Percentiles rank a stretch among this genome's conserved stretches.
Evolutionary conservation across 2,113 vertebrate species (phyloP).

Genomic region (Balaeniceps rex): DNA sequence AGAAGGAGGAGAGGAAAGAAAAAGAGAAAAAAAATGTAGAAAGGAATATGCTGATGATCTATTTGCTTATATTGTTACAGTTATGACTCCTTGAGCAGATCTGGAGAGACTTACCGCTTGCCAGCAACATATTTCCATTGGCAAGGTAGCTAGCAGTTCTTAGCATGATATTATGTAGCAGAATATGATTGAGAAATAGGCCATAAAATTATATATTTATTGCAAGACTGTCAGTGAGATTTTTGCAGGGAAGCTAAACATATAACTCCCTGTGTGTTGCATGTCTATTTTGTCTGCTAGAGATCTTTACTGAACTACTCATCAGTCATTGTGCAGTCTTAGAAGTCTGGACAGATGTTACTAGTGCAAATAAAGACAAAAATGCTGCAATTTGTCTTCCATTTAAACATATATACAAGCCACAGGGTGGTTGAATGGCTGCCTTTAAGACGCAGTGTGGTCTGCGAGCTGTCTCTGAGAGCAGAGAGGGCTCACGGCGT

Average conservation of each 20-base stretch:
- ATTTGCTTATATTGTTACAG: constrained; percentile 67
- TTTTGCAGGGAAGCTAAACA: constrained; percentile 4
- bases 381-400: not conserved
- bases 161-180: constrained; percentile 48
- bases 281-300: not conserved
- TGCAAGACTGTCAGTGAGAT: not conserved
- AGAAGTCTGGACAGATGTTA: not conserved
- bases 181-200: constrained; percentile 55
- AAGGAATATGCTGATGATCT: constrained; percentile 61
- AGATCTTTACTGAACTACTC: not conserved
- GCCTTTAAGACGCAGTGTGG: not conserved
- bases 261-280: not conserved
- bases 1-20: not conserved
- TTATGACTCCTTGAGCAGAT: constrained; percentile 55
- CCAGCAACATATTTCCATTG: constrained; percentile 69
- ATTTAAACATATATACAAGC: not conserved
- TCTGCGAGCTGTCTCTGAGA: not conserved
- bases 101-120: constrained; percentile 43
- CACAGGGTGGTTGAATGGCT: not conserved
- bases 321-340: not conserved
- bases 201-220: constrained; percentile 53
- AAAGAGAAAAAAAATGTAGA: not conserved
- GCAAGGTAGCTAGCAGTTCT: constrained; percentile 50
- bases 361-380: not conserved
- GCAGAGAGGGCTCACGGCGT: not conserved